Conservation (phyloP, 2,113 vertebrate genomes). For the Calidris pygmaea region DNA sequence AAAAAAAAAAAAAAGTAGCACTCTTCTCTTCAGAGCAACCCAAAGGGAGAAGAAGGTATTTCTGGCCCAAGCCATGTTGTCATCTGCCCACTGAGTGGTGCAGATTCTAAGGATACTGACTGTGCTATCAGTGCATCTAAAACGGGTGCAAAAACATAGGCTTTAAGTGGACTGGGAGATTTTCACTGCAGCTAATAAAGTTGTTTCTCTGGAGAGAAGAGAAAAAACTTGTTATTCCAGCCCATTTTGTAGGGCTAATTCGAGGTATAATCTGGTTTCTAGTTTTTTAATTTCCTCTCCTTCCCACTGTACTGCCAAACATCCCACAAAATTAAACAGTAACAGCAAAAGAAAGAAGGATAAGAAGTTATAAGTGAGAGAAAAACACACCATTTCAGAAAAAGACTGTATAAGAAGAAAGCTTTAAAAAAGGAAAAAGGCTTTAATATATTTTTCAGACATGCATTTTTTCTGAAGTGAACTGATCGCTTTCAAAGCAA, state of each 20-base stretch:
- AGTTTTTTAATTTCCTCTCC: neutral
- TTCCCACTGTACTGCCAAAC: neutral
- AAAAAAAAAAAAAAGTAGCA: neutral
- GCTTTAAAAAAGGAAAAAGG: neutral
- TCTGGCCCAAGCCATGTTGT: neutral
- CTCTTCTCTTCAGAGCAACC: neutral
- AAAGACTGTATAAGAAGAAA: neutral
- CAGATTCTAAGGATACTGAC: neutral
- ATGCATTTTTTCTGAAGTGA: accelerated
- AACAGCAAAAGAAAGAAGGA: neutral
- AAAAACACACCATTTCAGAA: neutral
- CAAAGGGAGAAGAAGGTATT: neutral
- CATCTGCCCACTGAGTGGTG: neutral
- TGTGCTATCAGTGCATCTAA: accelerated
- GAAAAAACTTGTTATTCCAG: neutral
- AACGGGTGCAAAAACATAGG: neutral
- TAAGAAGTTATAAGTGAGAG: neutral
- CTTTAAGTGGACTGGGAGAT: neutral
- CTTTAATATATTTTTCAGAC: neutral
- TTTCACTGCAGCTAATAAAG: neutral
- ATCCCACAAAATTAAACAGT: neutral
- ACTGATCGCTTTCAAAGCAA: neutral
- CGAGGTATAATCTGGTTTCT: neutral
- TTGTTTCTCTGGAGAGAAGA: neutral
- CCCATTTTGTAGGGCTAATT: neutral